Evolutionary conservation across 2,888 invertebrate species (phyloP).

Genomic region (Xylocampa areola): DNA sequence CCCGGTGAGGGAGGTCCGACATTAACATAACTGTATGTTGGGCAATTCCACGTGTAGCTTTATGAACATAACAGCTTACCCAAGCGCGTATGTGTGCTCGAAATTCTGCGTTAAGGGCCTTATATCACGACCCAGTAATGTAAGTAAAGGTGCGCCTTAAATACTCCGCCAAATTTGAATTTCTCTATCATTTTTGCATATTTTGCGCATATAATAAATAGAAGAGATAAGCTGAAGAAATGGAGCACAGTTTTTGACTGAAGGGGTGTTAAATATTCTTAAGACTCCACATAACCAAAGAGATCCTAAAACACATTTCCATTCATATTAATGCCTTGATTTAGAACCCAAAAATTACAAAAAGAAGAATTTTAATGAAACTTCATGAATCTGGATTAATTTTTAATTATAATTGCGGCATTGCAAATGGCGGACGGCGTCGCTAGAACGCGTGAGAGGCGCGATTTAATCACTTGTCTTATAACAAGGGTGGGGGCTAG

Average conservation of each 20-base stretch:
- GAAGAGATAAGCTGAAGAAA: conserved; percentile 46
- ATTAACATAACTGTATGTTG: conserved; percentile 88
- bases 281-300: conserved; percentile 34
- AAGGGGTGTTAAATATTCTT: conserved; percentile 20
- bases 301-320: conserved; percentile 46
- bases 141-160: conserved; percentile 56
- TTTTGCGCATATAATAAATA: conserved; percentile 47
- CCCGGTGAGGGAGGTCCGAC: conserved; percentile 81
- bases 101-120: conserved; percentile 65
- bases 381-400: conserved; percentile 79
- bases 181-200: conserved; percentile 60
- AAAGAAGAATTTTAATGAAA: conserved; percentile 70
- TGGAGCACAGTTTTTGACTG: conserved; percentile 27
- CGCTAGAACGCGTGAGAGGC: conserved; percentile 82
- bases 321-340: conserved; percentile 61
- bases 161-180: conserved; percentile 56
- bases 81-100: conserved; percentile 59
- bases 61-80: conserved; percentile 76
- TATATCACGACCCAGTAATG: conserved; percentile 58
- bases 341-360: conserved; percentile 66
- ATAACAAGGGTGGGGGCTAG: conserved; percentile 74
- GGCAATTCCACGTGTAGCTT: conserved; percentile 81
- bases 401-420: conserved; percentile 86
- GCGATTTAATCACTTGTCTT: conserved; percentile 84
- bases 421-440: conserved; percentile 76